Evolutionary conservation across 2,113 vertebrate species (phyloP).

Genomic region (Tricholaema leucomelas): DNA sequence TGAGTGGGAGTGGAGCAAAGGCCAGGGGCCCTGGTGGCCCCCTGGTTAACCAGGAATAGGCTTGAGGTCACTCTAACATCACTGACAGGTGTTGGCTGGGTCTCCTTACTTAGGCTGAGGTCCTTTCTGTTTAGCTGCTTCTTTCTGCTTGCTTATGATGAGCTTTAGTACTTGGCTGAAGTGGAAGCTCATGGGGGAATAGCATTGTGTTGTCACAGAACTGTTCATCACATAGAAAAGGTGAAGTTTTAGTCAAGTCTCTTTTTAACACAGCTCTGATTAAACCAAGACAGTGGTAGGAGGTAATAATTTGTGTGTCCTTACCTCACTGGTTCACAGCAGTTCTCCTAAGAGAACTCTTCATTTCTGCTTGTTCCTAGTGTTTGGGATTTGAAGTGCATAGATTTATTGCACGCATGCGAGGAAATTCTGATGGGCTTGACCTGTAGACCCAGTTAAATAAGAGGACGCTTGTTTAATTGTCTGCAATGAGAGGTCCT

Average conservation of each 20-base stretch:
- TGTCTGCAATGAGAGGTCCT: background rate
- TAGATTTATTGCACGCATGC: background rate
- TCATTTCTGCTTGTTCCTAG: background rate
- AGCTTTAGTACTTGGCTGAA: too few species aligned
- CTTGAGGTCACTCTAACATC: too few species aligned
- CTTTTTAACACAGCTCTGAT: background rate
- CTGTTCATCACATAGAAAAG: background rate
- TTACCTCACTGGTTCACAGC: background rate
- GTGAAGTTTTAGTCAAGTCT: background rate
- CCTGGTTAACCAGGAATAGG: too few species aligned
- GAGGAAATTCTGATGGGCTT: background rate
- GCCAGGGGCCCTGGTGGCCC: too few species aligned
- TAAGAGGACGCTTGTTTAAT: background rate
- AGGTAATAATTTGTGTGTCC: background rate
- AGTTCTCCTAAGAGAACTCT: background rate
- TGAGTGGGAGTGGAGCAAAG: too few species aligned
- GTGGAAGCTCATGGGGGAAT: too few species aligned
- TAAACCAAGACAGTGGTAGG: background rate
- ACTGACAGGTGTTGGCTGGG: too few species aligned
- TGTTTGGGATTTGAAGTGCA: background rate
- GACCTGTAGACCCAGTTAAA: background rate
- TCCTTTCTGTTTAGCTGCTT: too few species aligned
- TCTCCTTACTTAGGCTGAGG: too few species aligned
- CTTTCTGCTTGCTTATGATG: too few species aligned
- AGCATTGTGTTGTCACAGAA: too few species aligned